Conservation (phyloP, 2,797 vertebrate species). For the Hypotaenidia okinawae region DNA sequence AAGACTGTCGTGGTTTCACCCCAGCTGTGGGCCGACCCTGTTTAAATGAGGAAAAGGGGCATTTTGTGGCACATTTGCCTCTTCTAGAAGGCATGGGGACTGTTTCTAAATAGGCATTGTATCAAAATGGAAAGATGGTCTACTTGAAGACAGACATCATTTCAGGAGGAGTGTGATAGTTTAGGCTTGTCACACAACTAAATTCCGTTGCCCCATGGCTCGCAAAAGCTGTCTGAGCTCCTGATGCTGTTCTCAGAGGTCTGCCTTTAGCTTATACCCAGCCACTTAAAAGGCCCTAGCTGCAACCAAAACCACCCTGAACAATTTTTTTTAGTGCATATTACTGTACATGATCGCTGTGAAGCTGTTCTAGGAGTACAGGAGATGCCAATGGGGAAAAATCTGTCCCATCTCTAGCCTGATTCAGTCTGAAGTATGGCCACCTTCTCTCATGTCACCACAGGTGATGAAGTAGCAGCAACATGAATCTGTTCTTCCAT, state of each 20-base stretch:
- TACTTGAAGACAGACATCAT: not conserved
- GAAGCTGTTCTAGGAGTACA: not conserved
- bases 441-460: not conserved
- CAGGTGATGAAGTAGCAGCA: conserved; percentile 3
- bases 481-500: conserved; percentile 22
- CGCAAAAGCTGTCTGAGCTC: not conserved
- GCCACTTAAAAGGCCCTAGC: not conserved
- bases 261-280: not conserved
- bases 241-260: not conserved
- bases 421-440: conserved; percentile 6
- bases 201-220: not conserved
- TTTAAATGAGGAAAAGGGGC: not conserved
- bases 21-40: no score
- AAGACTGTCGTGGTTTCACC: no score
- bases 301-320: not conserved
- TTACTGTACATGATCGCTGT: not conserved
- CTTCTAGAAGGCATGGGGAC: not conserved
- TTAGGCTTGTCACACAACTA: not conserved
- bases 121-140: not conserved
- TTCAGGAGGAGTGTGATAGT: not conserved
- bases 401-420: not conserved
- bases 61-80: not conserved
- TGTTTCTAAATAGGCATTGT: not conserved
- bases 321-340: not conserved
- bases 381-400: not conserved